Base-by-base conservation (phyloP, 2,797 vertebrate species). In the Scleropages formosus region DNA sequence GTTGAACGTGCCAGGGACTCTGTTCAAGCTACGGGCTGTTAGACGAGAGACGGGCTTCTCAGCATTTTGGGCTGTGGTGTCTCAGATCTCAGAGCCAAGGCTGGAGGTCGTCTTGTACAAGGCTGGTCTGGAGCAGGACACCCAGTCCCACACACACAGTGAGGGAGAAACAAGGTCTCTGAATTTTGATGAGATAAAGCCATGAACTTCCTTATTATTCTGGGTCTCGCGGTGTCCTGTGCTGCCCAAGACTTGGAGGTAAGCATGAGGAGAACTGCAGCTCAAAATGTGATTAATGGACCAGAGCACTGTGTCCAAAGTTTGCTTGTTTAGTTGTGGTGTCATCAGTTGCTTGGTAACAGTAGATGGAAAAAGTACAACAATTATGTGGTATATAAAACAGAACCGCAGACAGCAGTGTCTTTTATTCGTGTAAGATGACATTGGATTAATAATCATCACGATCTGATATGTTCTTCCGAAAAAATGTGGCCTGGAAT, bases 1-100 rank as follows among this genome's bases (percentile, higher is more conserved):
- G 27, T 56, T 7, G 73, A 67, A 4, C 6, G 31, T 65, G 69
- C 11, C 20, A 67, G 74, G 75, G 47, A 78, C n/a, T 67, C 20
- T 49, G 73, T 15, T 22, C 12, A 62, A 46, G 39, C 12, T 16
- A 72, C 44, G 56, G 4, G 13, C 15, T 4, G 11, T 8, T 72
- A 59, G 56, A 72, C 59, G 22, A 22, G 46, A 61, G 18, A 46
- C 53, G 13, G 10, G 18, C 27, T 15, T 62, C 62, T 18, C 46
- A 65, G 13, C 47, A 63, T 59, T 44, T 60, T 44, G 70, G 49
- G 18, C 27, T 56, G 26, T 44, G 58, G 39, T n/a, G 73, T 44
- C 27, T 75, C 18, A 56, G 51, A 58, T 44, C 27, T 75, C 18
- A 56, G 51, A 58, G 27, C 39, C n/a, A 26, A 44, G 10, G 18